Conservation (phyloP, 2,113 vertebrate genomes). For the Natator depressus region DNA sequence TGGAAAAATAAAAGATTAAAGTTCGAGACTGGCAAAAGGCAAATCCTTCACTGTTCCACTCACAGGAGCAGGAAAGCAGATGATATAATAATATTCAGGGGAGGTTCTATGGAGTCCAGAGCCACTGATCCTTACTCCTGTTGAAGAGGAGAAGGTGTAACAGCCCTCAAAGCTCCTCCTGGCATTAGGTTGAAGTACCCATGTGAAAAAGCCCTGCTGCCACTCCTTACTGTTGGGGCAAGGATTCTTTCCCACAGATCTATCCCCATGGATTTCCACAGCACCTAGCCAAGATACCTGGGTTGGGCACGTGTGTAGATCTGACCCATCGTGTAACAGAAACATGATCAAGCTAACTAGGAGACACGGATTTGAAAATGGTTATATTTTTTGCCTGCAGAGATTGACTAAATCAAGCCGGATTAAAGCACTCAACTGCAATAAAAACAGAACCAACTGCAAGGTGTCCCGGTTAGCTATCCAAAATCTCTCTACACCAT, state of each 20-base stretch:
- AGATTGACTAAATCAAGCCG: not conserved
- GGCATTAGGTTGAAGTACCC: not conserved
- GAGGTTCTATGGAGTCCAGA: not conserved
- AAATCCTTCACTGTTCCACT: not conserved
- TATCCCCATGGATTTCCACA: not conserved
- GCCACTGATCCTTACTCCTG: not conserved
- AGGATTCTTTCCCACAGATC: not conserved
- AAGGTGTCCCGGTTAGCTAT: not conserved
- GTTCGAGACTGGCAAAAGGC: not conserved
- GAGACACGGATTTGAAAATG: constrained; percentile 12
- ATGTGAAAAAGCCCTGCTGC: not conserved
- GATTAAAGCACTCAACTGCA: not conserved
- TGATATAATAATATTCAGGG: not conserved
- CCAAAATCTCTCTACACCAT: not conserved
- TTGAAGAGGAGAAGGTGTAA: not conserved
- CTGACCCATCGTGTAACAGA: not conserved
- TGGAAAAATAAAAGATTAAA: not conserved
- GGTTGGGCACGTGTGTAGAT: not conserved
- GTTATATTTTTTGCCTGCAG: constrained; percentile 19
- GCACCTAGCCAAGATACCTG: not conserved
- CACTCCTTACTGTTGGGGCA: not conserved
- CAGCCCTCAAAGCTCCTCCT: not conserved
- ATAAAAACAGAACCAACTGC: not conserved
- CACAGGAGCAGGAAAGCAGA: not conserved
- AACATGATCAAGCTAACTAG: constrained; percentile 18